These are phyloP conservation scores for Aspidiotus destructor DNA, from an alignment of 2,888 invertebrate species.

Conservation along the genomic window DNA sequence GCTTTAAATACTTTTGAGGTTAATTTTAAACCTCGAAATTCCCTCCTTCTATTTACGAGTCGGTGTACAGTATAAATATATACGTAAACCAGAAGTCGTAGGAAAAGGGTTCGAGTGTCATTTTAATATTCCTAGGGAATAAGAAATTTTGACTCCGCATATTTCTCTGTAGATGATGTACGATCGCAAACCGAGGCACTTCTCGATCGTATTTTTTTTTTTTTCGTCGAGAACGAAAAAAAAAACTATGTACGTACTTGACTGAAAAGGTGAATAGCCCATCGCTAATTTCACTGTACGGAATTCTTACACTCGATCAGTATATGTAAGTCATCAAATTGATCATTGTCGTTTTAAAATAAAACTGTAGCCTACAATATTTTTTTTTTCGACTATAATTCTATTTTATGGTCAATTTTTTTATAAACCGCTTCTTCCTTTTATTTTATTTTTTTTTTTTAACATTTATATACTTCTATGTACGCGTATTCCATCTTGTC, in stretches of 20 bases:
- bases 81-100: background rate
- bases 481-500: too few species aligned
- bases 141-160: constrained; percentile 12
- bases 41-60: constrained; percentile 1
- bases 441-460: constrained; percentile 9
- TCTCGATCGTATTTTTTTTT: too few species aligned
- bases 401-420: too few species aligned
- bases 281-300: background rate
- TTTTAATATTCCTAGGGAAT: constrained; percentile 17
- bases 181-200: too few species aligned
- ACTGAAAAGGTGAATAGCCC: too few species aligned
- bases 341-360: too few species aligned
- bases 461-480: constrained; percentile 10
- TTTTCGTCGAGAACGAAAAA: too few species aligned
- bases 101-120: constrained; percentile 22
- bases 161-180: background rate
- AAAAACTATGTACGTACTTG: background rate
- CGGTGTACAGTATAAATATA: background rate
- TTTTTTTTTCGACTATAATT: too few species aligned
- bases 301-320: too few species aligned
- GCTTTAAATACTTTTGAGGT: constrained; percentile 33
- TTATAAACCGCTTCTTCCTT: background rate
- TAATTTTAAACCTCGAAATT: constrained; percentile 30
- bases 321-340: too few species aligned
- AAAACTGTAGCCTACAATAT: too few species aligned